Evolutionary conservation across 2,888 invertebrate genomes (phyloP), one percentile per base, ranked within the genome.

Genomic region (Plagiodera versicolora): DNA sequence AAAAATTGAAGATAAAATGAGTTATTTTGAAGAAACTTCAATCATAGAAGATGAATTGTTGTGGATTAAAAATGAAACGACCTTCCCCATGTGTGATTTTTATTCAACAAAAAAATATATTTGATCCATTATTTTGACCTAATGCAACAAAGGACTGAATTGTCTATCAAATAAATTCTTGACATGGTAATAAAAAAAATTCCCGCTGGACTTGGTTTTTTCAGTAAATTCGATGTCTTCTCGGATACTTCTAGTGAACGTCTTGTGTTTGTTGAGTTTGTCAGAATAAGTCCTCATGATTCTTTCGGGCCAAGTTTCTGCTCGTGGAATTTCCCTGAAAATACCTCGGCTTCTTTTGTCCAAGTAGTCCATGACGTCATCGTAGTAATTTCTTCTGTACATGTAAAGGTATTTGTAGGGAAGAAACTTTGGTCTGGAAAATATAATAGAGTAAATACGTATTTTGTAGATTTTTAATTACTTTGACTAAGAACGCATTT

Each of bases 291-390:
- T 89, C 68, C 92, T 84, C 61, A 92, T 83, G 44, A 88, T 89
- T 57, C 94, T 86, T 79, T 94, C 94, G 51, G 89, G 90, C 94
- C 94, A 94, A 28, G 92, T 92, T 80, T 93, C 91, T 14, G 93
- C 87, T 57, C 88, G 83, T 1, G 93, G 94, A 62, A 85, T 83
- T 70, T 92, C 92, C 51, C 89, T 85, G 18, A 74, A 59, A 19
- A 80, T 65, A 0, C 93, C 93, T 68, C 84, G 83, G 79, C 88
- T 86, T 71, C 90, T 85, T 75, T 89, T 87, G 79, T 94, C 89
- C 80, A 94, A 80, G 81, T 89, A 94, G 75, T 89, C 88, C 79
- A 94, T 91, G 63, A 91, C 88, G 77, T 93, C 92, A 76, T 92
- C 88, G 80, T 93, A 94, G 79, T 94, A 94, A 81, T 91, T 92